Percentiles rank a stretch among this genome's conserved stretches.
Evolutionary conservation across 1,140 invertebrate species (phyloP).

Genomic region (Anastrepha obliqua): DNA sequence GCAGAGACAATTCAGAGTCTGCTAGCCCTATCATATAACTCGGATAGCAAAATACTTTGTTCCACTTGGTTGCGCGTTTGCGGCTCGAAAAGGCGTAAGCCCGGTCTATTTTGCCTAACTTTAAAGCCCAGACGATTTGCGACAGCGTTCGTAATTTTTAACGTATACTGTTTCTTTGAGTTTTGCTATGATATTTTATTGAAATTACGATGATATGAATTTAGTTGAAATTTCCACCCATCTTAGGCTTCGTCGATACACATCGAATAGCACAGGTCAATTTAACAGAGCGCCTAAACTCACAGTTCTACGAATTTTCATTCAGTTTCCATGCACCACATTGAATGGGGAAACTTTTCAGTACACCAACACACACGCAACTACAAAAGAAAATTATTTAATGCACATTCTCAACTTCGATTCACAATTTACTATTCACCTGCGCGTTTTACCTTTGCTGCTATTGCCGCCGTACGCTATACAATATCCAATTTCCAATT

Average conservation of each 20-base stretch:
- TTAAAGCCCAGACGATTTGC: no score
- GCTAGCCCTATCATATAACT: neutral
- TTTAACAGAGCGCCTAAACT: no score
- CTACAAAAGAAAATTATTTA: neutral
- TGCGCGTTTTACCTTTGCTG: constrained; percentile 30
- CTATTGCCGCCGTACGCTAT: neutral
- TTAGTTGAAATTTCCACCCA: neutral
- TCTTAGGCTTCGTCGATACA: neutral
- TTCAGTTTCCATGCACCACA: neutral
- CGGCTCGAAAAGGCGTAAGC: neutral
- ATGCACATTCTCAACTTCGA: neutral
- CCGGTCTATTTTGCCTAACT: no score
- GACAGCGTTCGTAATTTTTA: neutral
- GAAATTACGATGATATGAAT: neutral
- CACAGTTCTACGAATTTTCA: neutral
- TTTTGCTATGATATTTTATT: neutral
- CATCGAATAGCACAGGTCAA: no score
- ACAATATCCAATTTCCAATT: neutral
- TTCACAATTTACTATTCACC: constrained; percentile 5
- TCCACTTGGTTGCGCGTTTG: neutral
- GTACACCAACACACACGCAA: neutral
- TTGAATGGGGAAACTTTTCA: constrained; percentile 23
- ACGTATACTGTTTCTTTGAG: neutral
- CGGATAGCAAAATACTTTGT: neutral
- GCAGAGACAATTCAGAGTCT: neutral